Evolutionary conservation across 1,140 invertebrate species (phyloP).

Genomic region (Aphidius gifuensis): DNA sequence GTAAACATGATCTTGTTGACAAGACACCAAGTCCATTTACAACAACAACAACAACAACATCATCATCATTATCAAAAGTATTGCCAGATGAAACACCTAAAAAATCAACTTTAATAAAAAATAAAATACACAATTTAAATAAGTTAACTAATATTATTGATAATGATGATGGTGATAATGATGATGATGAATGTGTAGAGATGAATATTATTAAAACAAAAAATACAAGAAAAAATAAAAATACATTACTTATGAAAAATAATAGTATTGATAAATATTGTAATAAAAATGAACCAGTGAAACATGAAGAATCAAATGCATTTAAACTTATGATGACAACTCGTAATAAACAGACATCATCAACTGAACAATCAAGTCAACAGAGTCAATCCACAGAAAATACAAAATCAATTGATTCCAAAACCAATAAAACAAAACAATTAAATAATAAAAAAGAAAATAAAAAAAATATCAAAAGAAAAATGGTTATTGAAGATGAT

Average conservation of each 20-base stretch:
- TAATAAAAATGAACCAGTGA: not conserved
- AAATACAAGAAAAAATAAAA: slow-evolving; percentile 1
- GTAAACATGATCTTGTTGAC: slow-evolving; percentile 36
- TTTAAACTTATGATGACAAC: slow-evolving; percentile 38
- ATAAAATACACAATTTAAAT: slow-evolving; percentile 5
- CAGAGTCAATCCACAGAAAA: too few species aligned
- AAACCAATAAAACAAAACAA: too few species aligned
- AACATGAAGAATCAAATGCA: slow-evolving; percentile 28
- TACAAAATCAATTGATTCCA: too few species aligned
- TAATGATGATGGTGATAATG: not conserved
- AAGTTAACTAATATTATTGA: slow-evolving; percentile 3
- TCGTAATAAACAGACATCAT: slow-evolving; percentile 22
- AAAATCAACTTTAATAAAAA: slow-evolving; percentile 9
- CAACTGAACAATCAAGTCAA: too few species aligned
- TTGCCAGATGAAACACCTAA: slow-evolving; percentile 29
- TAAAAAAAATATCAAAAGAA: too few species aligned
- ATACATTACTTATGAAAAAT: too few species aligned
- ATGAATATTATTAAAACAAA: not conserved
- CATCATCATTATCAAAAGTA: not conserved
- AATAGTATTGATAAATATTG: too few species aligned
- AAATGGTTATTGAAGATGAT: not conserved
- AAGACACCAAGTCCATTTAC: slow-evolving; percentile 40
- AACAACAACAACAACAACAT: not conserved
- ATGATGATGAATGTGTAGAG: too few species aligned
- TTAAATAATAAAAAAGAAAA: too few species aligned